Evolutionary conservation across 2,888 invertebrate genomes (phyloP).

Genomic region (Osmoderma eremita): DNA sequence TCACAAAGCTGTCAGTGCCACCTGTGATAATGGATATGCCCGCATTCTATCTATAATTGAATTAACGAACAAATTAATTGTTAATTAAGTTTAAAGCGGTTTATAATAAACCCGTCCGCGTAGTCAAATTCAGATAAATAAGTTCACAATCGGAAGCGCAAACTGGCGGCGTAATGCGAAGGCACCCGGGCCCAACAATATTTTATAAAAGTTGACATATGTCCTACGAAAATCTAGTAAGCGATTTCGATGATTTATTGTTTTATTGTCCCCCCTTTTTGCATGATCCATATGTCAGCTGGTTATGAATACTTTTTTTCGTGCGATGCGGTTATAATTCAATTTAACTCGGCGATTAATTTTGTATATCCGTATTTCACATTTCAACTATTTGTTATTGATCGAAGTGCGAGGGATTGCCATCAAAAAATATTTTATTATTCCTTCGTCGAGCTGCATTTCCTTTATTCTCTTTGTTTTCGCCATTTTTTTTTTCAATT

Average conservation of each 20-base stretch:
- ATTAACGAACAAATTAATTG: slow-evolving; percentile 52
- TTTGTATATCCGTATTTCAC: slow-evolving; percentile 39
- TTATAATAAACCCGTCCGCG: slow-evolving; percentile 42
- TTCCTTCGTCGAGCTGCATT: not conserved
- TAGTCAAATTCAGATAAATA: slow-evolving; percentile 49
- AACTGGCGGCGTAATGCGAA: not conserved
- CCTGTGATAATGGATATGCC: slow-evolving; percentile 53
- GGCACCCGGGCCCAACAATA: slow-evolving; percentile 41
- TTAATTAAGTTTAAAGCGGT: slow-evolving; percentile 54
- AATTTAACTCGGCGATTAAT: slow-evolving; percentile 44
- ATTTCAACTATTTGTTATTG: slow-evolving; percentile 41
- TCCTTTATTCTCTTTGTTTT: slow-evolving; percentile 1
- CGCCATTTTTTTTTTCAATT: slow-evolving; percentile 1
- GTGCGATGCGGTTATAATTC: slow-evolving; percentile 47
- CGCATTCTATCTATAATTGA: slow-evolving; percentile 54
- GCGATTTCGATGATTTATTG: slow-evolving; percentile 54
- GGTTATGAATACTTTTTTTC: slow-evolving; percentile 52
- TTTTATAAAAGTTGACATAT: slow-evolving; percentile 53
- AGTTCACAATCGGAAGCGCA: slow-evolving; percentile 21
- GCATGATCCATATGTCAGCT: slow-evolving; percentile 51
- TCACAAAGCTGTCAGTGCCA: slow-evolving; percentile 55
- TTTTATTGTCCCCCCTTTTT: slow-evolving; percentile 55
- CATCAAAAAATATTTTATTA: slow-evolving; percentile 31
- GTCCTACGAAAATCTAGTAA: slow-evolving; percentile 56
- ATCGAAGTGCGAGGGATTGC: slow-evolving; percentile 23